Percentiles rank a stretch among this genome's conserved stretches.
Conservation (phyloP, 2,113 vertebrate species). For the Sturnus vulgaris region DNA sequence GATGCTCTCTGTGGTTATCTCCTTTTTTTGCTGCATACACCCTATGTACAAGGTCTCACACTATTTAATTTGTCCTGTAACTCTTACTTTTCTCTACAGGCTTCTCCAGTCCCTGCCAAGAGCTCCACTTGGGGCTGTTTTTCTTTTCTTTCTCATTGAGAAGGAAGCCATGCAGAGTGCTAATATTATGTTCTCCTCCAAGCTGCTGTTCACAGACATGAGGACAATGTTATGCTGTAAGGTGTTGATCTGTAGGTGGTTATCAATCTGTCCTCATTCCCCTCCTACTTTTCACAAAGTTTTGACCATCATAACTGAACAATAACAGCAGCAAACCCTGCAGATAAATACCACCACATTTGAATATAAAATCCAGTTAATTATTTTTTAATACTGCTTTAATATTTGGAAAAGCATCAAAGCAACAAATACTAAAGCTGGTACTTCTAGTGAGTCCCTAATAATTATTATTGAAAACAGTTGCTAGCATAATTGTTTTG, state of each 20-base stretch:
- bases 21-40: neutral
- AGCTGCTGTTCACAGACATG: neutral
- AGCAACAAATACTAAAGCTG: neutral
- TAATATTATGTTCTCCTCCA: neutral
- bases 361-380: neutral
- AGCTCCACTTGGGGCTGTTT: neutral
- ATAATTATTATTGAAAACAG: neutral
- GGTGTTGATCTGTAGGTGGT: neutral
- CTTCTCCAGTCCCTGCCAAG: neutral
- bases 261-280: neutral
- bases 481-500: neutral
- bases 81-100: neutral
- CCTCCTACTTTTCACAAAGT: neutral
- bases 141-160: neutral
- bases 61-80: neutral
- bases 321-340: neutral
- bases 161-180: neutral
- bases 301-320: neutral
- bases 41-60: accelerated
- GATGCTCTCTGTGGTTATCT: neutral
- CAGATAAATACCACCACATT: neutral
- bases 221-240: neutral
- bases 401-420: neutral
- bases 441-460: neutral
- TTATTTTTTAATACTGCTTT: neutral